Percentiles rank a stretch among this genome's conserved stretches.
Evolutionary conservation across 2,797 vertebrate genomes (phyloP).

Genomic region (Sphenopsis melanotis): DNA sequence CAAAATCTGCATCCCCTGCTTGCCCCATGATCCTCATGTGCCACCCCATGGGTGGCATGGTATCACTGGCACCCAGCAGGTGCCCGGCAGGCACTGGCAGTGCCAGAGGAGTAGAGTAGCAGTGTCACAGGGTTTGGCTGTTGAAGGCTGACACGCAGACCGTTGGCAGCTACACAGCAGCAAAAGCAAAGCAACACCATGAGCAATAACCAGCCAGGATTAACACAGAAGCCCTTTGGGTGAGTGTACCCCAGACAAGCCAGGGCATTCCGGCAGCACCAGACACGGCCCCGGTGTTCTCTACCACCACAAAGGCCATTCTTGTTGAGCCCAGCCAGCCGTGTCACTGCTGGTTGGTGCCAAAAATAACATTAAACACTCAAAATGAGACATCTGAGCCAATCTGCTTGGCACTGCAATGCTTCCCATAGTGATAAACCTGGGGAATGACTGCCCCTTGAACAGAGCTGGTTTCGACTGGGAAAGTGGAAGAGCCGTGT

Average conservation of each 20-base stretch:
- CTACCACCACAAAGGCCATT: background rate
- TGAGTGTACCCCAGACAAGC: background rate
- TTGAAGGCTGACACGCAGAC: background rate
- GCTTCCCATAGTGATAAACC: background rate
- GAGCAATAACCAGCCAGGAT: background rate
- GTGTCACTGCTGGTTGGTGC: background rate
- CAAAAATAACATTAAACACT: constrained; percentile 9
- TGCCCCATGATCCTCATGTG: rapidly evolving
- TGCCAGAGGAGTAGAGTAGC: rapidly evolving
- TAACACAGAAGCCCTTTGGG: rapidly evolving
- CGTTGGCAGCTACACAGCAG: background rate
- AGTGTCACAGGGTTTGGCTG: rapidly evolving
- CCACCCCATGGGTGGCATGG: rapidly evolving
- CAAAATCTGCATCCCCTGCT: background rate
- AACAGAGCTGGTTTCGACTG: background rate
- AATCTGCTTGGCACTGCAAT: background rate
- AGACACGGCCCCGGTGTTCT: rapidly evolving
- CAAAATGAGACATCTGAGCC: background rate
- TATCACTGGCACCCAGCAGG: rapidly evolving
- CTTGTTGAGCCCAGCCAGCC: background rate
- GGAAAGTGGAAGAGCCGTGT: background rate
- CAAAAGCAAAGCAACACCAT: background rate
- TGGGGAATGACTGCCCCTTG: background rate
- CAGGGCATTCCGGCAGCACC: rapidly evolving
- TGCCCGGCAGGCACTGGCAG: background rate